Conservation (phyloP, 2,113 vertebrate genomes). For the Tyrannus savana region DNA sequence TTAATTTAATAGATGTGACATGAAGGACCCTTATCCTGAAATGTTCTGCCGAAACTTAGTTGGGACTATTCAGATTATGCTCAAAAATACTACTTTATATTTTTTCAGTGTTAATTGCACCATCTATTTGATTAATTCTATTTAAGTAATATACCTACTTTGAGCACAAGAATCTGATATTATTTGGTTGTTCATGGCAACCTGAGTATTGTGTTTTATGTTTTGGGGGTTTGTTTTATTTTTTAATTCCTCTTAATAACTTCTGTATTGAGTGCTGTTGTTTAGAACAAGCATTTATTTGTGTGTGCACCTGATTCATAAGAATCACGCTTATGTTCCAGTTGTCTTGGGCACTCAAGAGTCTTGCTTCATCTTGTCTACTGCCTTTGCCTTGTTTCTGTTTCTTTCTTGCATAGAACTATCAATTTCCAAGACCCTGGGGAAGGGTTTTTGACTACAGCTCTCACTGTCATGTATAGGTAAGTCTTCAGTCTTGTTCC, state of each 20-base stretch:
- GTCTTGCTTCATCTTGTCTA: neutral
- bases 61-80: neutral
- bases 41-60: neutral
- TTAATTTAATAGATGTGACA: neutral
- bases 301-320: neutral
- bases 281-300: neutral
- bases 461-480: neutral
- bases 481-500: neutral
- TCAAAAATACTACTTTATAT: neutral
- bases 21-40: neutral
- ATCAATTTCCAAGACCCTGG: neutral
- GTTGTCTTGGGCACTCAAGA: neutral
- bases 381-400: neutral
- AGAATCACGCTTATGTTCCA: neutral
- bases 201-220: neutral
- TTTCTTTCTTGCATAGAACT: neutral
- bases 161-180: neutral
- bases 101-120: neutral
- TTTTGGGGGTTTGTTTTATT: neutral
- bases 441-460: neutral
- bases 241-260: neutral
- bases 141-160: neutral
- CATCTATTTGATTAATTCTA: neutral
- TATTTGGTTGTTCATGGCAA: neutral
- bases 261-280: neutral